A percentile compares a stretch with the other conserved stretches of the same genome.
Evolutionary conservation across 2,888 invertebrate species (phyloP).

Genomic region (Dynastes tityus): DNA sequence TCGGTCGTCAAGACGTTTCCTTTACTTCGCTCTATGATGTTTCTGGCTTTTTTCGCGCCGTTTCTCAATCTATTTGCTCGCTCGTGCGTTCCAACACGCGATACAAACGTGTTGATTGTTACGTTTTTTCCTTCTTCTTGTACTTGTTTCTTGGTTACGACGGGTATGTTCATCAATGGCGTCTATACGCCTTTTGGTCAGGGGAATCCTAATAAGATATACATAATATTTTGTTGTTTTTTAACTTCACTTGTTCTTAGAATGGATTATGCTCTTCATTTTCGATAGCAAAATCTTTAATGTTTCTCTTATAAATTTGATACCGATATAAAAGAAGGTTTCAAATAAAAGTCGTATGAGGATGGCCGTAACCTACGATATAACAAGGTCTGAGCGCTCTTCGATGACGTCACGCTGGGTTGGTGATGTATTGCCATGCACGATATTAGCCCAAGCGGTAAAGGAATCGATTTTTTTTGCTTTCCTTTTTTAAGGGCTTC

Average conservation of each 20-base stretch:
- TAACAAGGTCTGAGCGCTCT: no score
- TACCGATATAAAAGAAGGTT: no score
- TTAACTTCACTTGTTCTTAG: not conserved
- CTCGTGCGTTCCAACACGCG: conserved; percentile 62
- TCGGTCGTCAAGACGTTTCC: conserved; percentile 51
- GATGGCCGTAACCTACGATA: no score
- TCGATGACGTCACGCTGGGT: no score
- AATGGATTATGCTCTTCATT: not conserved
- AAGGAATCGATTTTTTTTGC: no score
- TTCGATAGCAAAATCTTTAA: no score
- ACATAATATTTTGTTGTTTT: not conserved
- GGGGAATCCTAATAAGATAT: not conserved
- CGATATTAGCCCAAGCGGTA: no score
- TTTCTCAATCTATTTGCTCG: conserved; percentile 59
- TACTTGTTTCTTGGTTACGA: conserved; percentile 25
- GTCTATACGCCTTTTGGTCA: conserved; percentile 9
- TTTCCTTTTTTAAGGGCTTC: no score
- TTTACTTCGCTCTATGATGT: conserved; percentile 36
- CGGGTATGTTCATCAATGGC: conserved; percentile 16
- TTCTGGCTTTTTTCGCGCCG: conserved; percentile 36
- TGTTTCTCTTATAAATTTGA: no score
- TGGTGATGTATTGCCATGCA: no score
- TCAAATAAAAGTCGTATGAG: no score
- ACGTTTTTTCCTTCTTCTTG: conserved; percentile 53
- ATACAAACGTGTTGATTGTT: conserved; percentile 59